phyloP scores from a whole-genome alignment of 2,797 vertebrate genomes.

The Helarctos malayanus region DNA sequence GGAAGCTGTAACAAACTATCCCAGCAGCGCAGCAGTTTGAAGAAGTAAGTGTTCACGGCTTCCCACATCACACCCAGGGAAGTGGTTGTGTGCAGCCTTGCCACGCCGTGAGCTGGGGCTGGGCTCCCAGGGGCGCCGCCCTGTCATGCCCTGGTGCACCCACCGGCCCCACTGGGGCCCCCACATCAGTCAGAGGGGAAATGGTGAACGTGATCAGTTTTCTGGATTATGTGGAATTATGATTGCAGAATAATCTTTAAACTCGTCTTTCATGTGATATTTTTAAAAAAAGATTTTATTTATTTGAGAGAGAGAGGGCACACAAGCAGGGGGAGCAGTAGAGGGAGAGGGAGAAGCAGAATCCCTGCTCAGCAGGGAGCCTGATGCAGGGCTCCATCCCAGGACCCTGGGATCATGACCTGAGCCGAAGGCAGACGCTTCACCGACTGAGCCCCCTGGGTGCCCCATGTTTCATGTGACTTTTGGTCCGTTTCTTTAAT shows the following conservation, averaged over 20 bases:
- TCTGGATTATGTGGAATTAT: not conserved
- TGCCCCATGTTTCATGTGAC: not conserved
- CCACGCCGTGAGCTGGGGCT: rapidly evolving
- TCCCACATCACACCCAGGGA: rapidly evolving
- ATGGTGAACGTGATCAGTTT: rapidly evolving
- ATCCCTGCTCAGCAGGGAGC: not conserved
- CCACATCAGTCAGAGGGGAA: no score
- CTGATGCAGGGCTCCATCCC: rapidly evolving
- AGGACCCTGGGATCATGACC: not conserved
- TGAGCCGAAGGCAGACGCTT: not conserved
- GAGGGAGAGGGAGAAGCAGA: not conserved
- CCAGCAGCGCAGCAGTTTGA: rapidly evolving
- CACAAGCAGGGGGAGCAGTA: not conserved
- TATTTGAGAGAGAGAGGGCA: not conserved
- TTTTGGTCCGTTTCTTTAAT: not conserved
- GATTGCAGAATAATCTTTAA: not conserved
- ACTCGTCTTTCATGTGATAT: not conserved
- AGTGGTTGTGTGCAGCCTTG: rapidly evolving
- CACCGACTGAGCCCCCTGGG: not conserved
- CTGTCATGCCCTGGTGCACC: rapidly evolving
- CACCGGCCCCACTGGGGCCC: not conserved
- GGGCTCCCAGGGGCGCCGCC: rapidly evolving
- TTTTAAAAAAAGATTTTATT: not conserved
- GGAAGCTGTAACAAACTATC: rapidly evolving
- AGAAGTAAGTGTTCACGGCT: rapidly evolving